These are phyloP conservation scores for Thereuonema tuberculata DNA, from an alignment of 1,140 invertebrate species.

Conservation along the genomic window DNA sequence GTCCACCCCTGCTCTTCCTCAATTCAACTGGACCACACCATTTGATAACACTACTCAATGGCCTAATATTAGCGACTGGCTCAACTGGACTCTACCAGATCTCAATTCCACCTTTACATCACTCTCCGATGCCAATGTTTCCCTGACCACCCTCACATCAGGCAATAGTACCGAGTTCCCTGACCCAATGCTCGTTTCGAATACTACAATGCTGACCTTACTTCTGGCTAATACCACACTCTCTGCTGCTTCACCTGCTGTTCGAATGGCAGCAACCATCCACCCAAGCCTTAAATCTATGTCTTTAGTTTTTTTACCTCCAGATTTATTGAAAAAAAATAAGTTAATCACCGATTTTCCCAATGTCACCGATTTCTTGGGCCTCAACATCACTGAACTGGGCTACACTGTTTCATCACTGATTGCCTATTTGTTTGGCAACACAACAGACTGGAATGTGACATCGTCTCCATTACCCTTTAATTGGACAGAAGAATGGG, in stretches of 20 bases:
- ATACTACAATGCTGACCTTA: neutral
- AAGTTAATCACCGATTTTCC: neutral
- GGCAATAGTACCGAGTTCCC: too few relatives aligned
- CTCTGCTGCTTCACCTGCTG: neutral
- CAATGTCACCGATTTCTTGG: neutral
- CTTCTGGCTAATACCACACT: neutral
- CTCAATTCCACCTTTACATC: too few relatives aligned
- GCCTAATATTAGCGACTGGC: neutral
- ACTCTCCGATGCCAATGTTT: neutral
- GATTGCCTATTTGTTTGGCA: neutral
- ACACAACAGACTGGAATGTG: neutral
- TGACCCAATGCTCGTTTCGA: too few relatives aligned
- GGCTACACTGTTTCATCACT: neutral
- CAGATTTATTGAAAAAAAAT: neutral
- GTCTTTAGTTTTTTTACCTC: neutral
- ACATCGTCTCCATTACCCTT: too few relatives aligned
- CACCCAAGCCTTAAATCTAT: conserved; percentile 4
- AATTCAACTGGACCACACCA: neutral
- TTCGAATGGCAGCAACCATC: neutral
- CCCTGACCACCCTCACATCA: neutral
- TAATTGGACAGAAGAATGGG: too few relatives aligned
- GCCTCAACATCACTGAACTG: neutral
- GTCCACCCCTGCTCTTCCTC: neutral
- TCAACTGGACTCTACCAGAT: neutral
- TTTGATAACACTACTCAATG: neutral